Base-by-base conservation (phyloP, 1,140 invertebrate species). In the Nephila pilipes region DNA sequence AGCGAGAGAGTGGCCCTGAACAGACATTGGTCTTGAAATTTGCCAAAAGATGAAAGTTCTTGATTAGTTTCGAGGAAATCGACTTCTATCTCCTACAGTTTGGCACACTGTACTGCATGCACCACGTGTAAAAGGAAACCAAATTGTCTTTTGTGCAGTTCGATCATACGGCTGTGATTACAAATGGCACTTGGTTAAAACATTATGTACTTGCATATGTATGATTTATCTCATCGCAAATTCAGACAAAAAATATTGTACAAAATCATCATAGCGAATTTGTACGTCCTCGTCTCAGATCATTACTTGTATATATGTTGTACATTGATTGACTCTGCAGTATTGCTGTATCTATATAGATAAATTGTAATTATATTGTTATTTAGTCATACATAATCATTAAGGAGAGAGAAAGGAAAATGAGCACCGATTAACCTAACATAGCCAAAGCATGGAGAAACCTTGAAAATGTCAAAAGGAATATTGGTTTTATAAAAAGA, bases 321-420 rank as follows among this genome's bases (percentile, higher is more conserved):
- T 57, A 79, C 54, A 89, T 69, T 69, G 16, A 89, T 69, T 69
- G 16, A 54, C 80, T 46, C 12, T n/a, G n/a, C 22, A 75, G 55
- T 90, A n/a, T 22, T 80, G 63, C 54, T 58, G 88, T 90, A n/a
- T n/a, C 32, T 91, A 91, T 38, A 25, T 65, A 75, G 65, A 55
- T 57, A 36, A 54, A 57, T 92, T 92, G 57, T 85, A 75, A 87
- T 75, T 79, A 92, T 79, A 46, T 91, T 83, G 69, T 55, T 91
- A 65, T 75, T 87, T 87, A 92, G 91, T 92, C 91, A 92, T 65
- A 79, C 91, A 92, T 65, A 79, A 87, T 79, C 79, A 91, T 91
- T 32, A 87, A 22, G 22, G 5, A 25, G 4, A 12, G 29, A 22
- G 20, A 29, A 36, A n/a, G 25, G 46, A 25, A 91, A 85, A 38